Base-by-base conservation (phyloP, 2,797 vertebrate genomes). In the Apogon talboti region DNA sequence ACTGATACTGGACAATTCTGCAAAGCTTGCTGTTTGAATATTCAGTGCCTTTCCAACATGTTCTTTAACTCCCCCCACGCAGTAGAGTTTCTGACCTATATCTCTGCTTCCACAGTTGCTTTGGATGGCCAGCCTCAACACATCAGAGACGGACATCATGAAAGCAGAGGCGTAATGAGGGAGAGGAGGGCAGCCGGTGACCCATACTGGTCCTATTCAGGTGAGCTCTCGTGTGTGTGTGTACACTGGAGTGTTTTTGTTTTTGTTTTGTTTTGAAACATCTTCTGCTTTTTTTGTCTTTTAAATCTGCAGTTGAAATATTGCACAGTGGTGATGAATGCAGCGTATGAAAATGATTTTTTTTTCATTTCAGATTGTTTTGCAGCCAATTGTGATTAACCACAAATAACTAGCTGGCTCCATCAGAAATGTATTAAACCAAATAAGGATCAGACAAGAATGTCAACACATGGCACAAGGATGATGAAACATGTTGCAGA, bases 141-240 rank as follows among this genome's bases (percentile, higher is more conserved):
- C 28, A 89, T 91, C 67, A 93, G 93, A 54, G 93, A 92, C 28
- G 90, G 66, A 89, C 92, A 90, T 81, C 94, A 93, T 81, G 93
- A 93, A 81, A 95, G 89, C 74, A 90, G 91, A 0, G 93, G 92
- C 64, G 57, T 80, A 84, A 90, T 88, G 79, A 96, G 97, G 70
- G 93, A 95, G 81, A 93, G 95, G 74, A 98, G 98, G 86, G 96
- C 96, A 49, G 92, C 95, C 0, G 94, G 93, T 59, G 96, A 98
- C 89, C 94, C 95, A 33, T 99, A 99, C 88, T 99, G 98, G 98
- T 97, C 97, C 1, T 99, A 99, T 91, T 96, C 97, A 33, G 97
- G 98, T 99, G 91, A 93, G 94, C 78, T 76, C 44, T 67, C 49
- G 21, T 68, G 72, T 78, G 21, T 68, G 72, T 78, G 53, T 59